These are phyloP conservation scores for Notamacropus eugenii DNA, from an alignment of 2,797 vertebrate species.

Conservation along the genomic window DNA sequence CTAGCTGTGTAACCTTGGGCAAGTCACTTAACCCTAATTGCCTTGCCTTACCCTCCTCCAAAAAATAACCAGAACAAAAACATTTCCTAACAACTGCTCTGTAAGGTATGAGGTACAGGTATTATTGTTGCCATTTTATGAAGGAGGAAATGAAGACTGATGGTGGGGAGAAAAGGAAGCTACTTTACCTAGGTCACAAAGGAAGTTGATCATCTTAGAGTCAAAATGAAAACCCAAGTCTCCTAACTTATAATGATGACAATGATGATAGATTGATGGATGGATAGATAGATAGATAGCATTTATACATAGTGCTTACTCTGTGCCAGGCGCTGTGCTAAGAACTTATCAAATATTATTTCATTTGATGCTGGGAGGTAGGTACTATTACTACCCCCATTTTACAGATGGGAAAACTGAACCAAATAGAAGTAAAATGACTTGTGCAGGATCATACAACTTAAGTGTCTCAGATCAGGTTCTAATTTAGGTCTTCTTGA, in stretches of 20 bases:
- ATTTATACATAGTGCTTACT: not conserved
- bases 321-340: not conserved
- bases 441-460: not conserved
- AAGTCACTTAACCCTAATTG: too few relatives aligned
- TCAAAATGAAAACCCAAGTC: not conserved
- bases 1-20: too few relatives aligned
- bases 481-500: not conserved
- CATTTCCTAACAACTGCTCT: too few relatives aligned
- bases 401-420: not conserved
- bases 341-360: not conserved
- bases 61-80: too few relatives aligned
- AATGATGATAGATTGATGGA: not conserved
- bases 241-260: not conserved
- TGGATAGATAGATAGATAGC: not conserved
- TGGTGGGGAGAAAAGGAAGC: not conserved
- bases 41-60: too few relatives aligned
- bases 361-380: not conserved
- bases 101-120: too few relatives aligned
- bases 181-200: constrained; percentile 25
- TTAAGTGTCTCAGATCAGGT: not conserved
- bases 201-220: constrained; percentile 34
- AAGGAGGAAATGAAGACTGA: not conserved
- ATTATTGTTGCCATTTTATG: not conserved
- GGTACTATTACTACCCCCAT: not conserved
- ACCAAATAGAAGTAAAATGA: not conserved